phyloP scores from a whole-genome alignment of 2,888 invertebrate species.

The Invenusta paracnida region DNA sequence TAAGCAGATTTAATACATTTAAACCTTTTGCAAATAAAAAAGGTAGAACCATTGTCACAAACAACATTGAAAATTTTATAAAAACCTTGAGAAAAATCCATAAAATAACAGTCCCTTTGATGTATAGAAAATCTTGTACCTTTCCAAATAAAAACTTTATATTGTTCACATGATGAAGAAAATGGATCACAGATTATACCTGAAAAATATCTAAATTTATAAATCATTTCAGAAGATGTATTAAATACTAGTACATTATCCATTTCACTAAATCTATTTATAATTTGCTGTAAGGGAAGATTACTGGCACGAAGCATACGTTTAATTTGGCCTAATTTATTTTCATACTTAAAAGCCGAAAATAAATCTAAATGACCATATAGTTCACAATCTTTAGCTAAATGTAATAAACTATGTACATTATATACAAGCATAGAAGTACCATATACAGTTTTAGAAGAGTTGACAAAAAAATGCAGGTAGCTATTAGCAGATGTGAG shows the following conservation, averaged over 20 bases:
- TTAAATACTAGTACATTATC: background rate
- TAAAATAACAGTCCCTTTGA: background rate
- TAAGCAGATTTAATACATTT: background rate
- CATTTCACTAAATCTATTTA: background rate
- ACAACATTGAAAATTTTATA: background rate
- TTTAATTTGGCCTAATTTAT: background rate
- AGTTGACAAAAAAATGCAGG: background rate
- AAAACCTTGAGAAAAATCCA: background rate
- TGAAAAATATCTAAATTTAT: background rate
- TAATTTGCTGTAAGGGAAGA: background rate
- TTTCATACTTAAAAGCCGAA: background rate
- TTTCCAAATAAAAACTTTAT: background rate
- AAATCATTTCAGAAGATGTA: background rate
- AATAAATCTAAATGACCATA: background rate
- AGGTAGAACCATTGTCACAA: background rate
- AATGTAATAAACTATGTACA: background rate
- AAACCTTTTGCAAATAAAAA: background rate
- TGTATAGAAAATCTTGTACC: background rate
- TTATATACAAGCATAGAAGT: background rate
- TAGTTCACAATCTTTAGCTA: background rate
- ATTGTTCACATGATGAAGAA: background rate
- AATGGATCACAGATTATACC: background rate
- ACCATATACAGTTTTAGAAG: background rate
- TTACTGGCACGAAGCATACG: background rate
- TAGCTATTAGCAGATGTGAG: background rate